A percentile compares a stretch with the other conserved stretches of the same genome.
Conservation (phyloP, 2,113 vertebrate genomes). For the Poeciliopsis prolifica region DNA sequence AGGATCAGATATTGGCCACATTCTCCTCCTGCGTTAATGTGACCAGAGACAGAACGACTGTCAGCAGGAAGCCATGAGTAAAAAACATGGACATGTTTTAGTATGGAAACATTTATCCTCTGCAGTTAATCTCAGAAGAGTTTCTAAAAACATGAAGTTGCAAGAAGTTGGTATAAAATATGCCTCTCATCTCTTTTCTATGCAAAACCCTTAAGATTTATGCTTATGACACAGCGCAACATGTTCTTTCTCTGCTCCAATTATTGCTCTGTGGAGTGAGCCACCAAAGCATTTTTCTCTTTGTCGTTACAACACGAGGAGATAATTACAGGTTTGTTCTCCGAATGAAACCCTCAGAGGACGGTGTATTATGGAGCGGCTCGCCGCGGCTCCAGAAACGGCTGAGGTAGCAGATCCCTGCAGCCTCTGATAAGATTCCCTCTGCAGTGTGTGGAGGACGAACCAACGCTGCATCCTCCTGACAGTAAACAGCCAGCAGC, state of each 20-base stretch:
- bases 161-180: not conserved
- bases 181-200: not conserved
- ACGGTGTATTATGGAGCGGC: not conserved
- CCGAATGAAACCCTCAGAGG: constrained; percentile 31
- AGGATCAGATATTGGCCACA: too few relatives aligned
- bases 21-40: too few relatives aligned
- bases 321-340: constrained; percentile 64
- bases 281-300: constrained; percentile 17
- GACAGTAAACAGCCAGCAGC: constrained; percentile 33
- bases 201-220: constrained; percentile 4
- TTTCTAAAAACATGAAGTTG: not conserved
- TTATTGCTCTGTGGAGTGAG: constrained; percentile 32
- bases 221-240: constrained; percentile 22
- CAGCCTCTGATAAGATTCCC: constrained; percentile 53
- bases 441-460: constrained; percentile 35
- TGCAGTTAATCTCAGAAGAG: not conserved
- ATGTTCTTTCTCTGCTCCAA: not conserved
- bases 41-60: too few relatives aligned
- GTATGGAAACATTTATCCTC: too few relatives aligned
- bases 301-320: constrained; percentile 21
- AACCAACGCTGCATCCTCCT: constrained; percentile 26
- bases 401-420: constrained; percentile 53
- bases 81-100: too few relatives aligned
- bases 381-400: constrained; percentile 29
- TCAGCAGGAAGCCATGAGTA: too few relatives aligned